phyloP scores from a whole-genome alignment of 2,113 vertebrate genomes.

The Rhegmatorhina hoffmannsi region DNA sequence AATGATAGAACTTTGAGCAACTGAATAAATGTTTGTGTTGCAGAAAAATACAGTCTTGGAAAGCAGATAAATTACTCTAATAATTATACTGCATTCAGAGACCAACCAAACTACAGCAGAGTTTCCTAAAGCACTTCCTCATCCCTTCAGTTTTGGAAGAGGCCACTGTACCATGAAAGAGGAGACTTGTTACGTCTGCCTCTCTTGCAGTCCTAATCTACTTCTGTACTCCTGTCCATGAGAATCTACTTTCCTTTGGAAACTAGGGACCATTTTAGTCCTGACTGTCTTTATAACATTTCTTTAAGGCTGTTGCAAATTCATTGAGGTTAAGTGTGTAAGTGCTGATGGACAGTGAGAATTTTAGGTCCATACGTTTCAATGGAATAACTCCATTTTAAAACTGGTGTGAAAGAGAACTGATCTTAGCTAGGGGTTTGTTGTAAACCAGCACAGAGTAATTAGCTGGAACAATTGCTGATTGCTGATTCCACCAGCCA shows the following conservation, averaged over 20 bases:
- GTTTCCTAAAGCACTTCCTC: constrained; percentile 25
- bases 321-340: background rate
- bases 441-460: background rate
- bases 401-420: background rate
- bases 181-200: background rate
- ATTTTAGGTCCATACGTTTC: background rate
- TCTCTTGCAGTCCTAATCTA: background rate
- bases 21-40: constrained; percentile 48
- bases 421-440: background rate
- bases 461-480: background rate
- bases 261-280: background rate
- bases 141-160: constrained; percentile 21
- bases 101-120: background rate
- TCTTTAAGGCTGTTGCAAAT: background rate
- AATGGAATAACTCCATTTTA: background rate
- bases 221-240: background rate
- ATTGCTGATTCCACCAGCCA: background rate
- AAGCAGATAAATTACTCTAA: constrained; percentile 37
- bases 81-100: constrained; percentile 27
- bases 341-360: background rate
- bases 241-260: background rate
- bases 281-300: background rate
- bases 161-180: background rate
- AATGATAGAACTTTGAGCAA: constrained; percentile 51
- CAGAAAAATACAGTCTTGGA: constrained; percentile 43